A percentile compares a stretch with the other conserved stretches of the same genome.
phyloP scores from a whole-genome alignment of 2,888 invertebrate genomes.

The Sarcophaga caerulescens region DNA sequence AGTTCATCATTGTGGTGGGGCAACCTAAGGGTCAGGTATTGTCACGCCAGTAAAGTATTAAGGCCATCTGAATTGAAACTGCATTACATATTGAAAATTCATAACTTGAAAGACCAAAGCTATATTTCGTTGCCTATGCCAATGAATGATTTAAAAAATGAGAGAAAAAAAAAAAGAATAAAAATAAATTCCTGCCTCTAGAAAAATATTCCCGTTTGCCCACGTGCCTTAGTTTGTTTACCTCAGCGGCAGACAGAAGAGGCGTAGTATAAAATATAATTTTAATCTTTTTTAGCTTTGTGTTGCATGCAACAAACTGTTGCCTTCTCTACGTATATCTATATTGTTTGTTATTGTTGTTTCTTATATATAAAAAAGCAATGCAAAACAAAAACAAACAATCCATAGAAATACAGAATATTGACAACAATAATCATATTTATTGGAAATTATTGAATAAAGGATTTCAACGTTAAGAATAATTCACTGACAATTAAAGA shows the following conservation, averaged over 20 bases:
- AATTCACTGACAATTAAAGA: background rate
- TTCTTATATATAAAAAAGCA: background rate
- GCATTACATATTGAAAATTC: too few relatives aligned
- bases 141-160: too few relatives aligned
- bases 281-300: constrained; percentile 6
- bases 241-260: constrained; percentile 47
- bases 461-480: background rate
- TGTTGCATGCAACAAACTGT: constrained; percentile 32
- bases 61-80: too few relatives aligned
- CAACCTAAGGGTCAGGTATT: too few relatives aligned
- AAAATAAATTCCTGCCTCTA: too few relatives aligned
- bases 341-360: background rate
- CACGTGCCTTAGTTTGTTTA: constrained; percentile 13
- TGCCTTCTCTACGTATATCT: background rate
- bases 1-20: too few relatives aligned
- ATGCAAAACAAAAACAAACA: background rate
- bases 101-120: too few relatives aligned
- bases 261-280: constrained; percentile 44
- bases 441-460: background rate
- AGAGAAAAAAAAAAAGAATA: too few relatives aligned
- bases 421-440: background rate
- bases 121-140: too few relatives aligned
- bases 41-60: too few relatives aligned
- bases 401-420: background rate
- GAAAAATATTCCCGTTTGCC: background rate